Conservation (phyloP, 92 coral and sea anemone species). For the Heteractis magnifica region DNA sequence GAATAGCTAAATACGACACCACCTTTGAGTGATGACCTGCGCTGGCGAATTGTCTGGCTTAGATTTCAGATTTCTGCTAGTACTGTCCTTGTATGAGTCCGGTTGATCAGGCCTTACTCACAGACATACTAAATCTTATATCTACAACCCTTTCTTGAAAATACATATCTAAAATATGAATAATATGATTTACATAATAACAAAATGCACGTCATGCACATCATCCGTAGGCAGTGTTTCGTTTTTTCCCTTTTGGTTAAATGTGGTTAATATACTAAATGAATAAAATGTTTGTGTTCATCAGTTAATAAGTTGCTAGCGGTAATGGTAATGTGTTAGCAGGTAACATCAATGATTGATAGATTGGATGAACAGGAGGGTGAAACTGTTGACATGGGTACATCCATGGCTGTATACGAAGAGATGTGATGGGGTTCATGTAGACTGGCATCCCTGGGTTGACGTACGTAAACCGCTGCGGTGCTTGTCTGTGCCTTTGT, state of each 20-base stretch:
- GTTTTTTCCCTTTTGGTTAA: not conserved
- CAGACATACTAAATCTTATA: constrained; percentile 1
- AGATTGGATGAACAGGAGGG: constrained; percentile 6
- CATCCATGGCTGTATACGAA: constrained; percentile 15
- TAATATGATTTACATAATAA: constrained; percentile 3
- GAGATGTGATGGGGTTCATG: constrained; percentile 10
- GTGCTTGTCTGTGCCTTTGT: constrained; percentile 14
- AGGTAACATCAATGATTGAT: constrained; percentile 6
- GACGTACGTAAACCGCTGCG: constrained; percentile 6
- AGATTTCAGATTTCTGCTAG: constrained; percentile 1
- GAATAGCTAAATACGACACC: no score
- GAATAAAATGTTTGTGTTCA: constrained; percentile 13
- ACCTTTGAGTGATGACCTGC: no score
- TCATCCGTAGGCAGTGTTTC: no score
- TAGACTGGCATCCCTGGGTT: constrained; percentile 16
- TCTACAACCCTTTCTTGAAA: constrained; percentile 1
- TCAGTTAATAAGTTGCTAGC: constrained; percentile 7
- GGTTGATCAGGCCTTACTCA: constrained; percentile 1
- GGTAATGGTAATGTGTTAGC: constrained; percentile 2
- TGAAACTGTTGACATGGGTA: constrained; percentile 11
- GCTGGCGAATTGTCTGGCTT: no score
- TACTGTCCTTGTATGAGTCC: constrained; percentile 13
- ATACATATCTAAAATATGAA: constrained; percentile 2
- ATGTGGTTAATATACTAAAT: constrained; percentile 3
- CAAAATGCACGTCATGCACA: no score